Conservation (phyloP, 2,113 vertebrate genomes). For the Notechis scutatus region DNA sequence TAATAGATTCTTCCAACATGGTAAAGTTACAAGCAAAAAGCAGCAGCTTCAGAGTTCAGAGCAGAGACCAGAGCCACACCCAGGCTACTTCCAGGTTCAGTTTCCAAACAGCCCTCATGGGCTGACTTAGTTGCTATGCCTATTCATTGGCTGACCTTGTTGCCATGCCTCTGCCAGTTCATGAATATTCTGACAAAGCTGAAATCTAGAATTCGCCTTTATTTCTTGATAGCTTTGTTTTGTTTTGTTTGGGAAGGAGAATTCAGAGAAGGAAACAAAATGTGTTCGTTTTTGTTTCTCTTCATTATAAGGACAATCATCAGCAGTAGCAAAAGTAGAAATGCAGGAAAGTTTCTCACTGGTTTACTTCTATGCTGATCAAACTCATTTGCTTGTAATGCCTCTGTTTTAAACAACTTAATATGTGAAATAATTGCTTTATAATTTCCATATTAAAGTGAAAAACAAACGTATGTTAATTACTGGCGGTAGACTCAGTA, state of each 20-base stretch:
- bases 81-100: no score
- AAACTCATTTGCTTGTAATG: neutral
- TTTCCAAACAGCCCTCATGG: no score
- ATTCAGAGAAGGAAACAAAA: neutral
- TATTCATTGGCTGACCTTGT: no score
- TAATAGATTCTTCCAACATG: no score
- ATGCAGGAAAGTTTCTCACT: neutral
- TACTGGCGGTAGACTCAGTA: neutral
- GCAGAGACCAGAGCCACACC: no score
- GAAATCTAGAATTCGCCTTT: neutral
- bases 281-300: neutral
- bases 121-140: no score
- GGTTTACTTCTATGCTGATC: neutral
- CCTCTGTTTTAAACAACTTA: neutral
- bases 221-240: neutral
- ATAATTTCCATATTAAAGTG: neutral
- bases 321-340: neutral
- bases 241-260: neutral
- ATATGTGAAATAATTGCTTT: neutral
- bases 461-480: neutral
- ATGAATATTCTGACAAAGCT: neutral
- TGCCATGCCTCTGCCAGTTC: no score
- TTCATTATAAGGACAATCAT: neutral
- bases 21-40: no score
- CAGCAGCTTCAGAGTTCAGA: no score